phyloP scores from a whole-genome alignment of 2,797 vertebrate genomes.

The Halcyon badia region DNA sequence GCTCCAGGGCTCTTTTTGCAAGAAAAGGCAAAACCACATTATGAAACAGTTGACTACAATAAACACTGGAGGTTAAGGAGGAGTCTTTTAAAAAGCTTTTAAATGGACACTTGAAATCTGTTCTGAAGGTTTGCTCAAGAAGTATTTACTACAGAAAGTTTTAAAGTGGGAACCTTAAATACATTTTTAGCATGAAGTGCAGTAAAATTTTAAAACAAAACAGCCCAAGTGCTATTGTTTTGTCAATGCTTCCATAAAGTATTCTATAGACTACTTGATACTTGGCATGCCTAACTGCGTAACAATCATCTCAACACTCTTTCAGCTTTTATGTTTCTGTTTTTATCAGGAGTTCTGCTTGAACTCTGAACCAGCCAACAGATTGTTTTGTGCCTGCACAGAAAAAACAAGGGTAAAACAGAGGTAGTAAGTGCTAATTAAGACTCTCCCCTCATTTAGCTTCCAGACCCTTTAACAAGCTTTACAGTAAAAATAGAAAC shows the following conservation, averaged over 20 bases:
- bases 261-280: accelerated
- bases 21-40: not conserved
- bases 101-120: not conserved
- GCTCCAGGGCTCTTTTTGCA: not conserved
- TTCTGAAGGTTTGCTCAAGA: not conserved
- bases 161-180: not conserved
- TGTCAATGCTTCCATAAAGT: not conserved
- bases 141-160: not conserved
- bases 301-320: not conserved
- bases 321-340: not conserved
- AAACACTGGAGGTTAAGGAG: not conserved
- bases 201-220: not conserved
- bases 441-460: not conserved
- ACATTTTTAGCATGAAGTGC: not conserved
- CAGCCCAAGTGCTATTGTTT: not conserved
- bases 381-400: not conserved
- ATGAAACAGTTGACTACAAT: not conserved
- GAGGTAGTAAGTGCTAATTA: not conserved
- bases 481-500: not conserved
- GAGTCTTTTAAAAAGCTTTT: not conserved
- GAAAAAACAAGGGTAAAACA: not conserved
- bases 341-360: not conserved
- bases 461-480: not conserved
- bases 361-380: not conserved
- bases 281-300: not conserved